phyloP scores from a whole-genome alignment of 2,888 invertebrate species.

The Drosophila rellima region DNA sequence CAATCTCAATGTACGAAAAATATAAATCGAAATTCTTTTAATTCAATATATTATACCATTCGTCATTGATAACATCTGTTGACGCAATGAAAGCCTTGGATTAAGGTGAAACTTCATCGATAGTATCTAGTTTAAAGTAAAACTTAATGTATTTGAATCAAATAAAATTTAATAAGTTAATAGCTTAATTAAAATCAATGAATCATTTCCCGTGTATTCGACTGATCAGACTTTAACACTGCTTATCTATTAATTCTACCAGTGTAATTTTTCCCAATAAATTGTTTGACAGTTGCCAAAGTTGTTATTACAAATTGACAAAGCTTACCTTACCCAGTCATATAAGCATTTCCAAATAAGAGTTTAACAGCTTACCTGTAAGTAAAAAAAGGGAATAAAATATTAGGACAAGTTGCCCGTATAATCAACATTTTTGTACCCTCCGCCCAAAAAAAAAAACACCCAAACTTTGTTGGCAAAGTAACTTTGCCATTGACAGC shows the following conservation, averaged over 20 bases:
- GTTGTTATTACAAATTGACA: slow-evolving; percentile 3
- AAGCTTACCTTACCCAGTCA: slow-evolving; percentile 11
- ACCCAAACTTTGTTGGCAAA: slow-evolving; percentile 23
- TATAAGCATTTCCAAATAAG: not conserved
- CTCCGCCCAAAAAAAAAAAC: not conserved
- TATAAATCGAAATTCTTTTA: not conserved
- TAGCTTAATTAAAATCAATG: not conserved
- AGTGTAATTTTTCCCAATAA: not conserved
- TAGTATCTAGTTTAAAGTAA: too few relatives aligned
- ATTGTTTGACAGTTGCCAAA: slow-evolving; percentile 14
- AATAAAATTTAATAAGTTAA: not conserved
- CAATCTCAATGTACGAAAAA: not conserved
- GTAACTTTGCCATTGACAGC: slow-evolving; percentile 33
- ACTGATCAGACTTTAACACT: not conserved
- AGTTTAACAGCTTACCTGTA: slow-evolving; percentile 27
- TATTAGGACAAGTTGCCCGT: slow-evolving; percentile 22
- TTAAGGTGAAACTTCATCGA: too few relatives aligned
- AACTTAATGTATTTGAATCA: too few relatives aligned
- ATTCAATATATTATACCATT: too few relatives aligned
- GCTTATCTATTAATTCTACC: not conserved
- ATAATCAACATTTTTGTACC: slow-evolving; percentile 21
- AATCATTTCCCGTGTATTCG: not conserved
- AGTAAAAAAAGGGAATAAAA: slow-evolving; percentile 22
- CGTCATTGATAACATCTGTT: too few relatives aligned
- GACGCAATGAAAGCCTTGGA: too few relatives aligned